Conservation (phyloP, 1,140 invertebrate genomes). For the Pachyrhynchus sulphureomaculatus region DNA sequence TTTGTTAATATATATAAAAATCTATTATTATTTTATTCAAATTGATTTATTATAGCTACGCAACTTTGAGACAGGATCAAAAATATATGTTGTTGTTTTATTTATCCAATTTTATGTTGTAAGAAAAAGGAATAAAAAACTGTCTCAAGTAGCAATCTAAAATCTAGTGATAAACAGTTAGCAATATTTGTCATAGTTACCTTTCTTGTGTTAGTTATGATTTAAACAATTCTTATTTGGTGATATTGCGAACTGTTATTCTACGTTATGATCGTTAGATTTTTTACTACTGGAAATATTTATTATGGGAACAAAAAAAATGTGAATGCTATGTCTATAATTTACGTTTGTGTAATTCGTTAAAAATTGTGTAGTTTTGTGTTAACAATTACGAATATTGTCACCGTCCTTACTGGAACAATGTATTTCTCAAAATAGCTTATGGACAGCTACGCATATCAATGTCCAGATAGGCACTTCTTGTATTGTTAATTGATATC, state of each 20-base stretch:
- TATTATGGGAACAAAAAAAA: conserved; percentile 32
- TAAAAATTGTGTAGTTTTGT: conserved; percentile 2
- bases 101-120: background rate
- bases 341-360: background rate
- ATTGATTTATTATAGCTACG: background rate
- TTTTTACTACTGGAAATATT: conserved; percentile 13
- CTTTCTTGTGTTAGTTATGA: background rate
- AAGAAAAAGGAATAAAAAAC: background rate
- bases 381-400: conserved; percentile 31
- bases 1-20: background rate
- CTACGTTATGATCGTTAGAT: conserved; percentile 8
- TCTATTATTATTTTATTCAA: background rate
- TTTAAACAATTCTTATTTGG: background rate
- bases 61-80: background rate
- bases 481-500: conserved; percentile 19
- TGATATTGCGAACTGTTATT: background rate
- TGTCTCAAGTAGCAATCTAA: background rate
- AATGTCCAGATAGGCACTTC: conserved; percentile 35
- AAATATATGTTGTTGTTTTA: no score
- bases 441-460: conserved; percentile 45
- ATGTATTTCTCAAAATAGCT: conserved; percentile 39
- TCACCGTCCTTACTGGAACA: conserved; percentile 44
- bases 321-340: conserved; percentile 13
- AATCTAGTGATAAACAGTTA: conserved; percentile 7
- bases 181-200: conserved; percentile 11